Conservation (phyloP, 2,113 vertebrate genomes). For the Grammatotria lemairii region DNA sequence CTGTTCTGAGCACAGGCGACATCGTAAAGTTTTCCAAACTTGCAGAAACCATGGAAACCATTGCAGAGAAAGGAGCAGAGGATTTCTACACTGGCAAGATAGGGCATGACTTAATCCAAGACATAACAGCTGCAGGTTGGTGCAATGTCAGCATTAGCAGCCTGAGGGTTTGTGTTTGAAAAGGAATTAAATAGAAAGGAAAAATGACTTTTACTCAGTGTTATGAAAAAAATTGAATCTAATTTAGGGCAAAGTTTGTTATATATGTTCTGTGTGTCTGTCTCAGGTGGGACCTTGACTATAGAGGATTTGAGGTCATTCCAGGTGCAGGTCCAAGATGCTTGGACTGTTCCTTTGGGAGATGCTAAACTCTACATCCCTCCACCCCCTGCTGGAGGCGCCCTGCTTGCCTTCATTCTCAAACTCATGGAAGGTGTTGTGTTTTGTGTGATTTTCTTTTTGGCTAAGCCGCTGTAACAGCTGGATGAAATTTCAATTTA, state of each 20-base stretch:
- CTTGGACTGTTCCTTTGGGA: constrained; percentile 72
- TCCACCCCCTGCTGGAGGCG: constrained; percentile 81
- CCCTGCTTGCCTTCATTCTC: constrained; percentile 82
- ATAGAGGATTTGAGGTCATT: constrained; percentile 76
- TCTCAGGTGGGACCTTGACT: constrained; percentile 74
- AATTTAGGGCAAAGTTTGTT: not conserved
- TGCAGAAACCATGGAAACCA: constrained; percentile 71
- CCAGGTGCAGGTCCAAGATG: constrained; percentile 53
- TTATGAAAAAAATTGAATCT: not conserved
- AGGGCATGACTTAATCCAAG: constrained; percentile 74
- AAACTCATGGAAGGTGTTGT: constrained; percentile 79
- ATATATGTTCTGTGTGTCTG: not conserved
- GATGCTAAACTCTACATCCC: constrained; percentile 74
- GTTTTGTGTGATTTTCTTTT: not conserved
- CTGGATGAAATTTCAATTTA: not conserved
- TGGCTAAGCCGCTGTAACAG: not conserved
- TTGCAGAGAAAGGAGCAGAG: constrained; percentile 73
- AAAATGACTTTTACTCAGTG: not conserved
- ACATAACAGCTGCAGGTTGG: constrained; percentile 73
- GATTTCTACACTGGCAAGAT: constrained; percentile 80
- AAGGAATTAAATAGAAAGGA: not conserved
- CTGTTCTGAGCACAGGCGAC: constrained; percentile 57
- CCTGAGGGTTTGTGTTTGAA: not conserved
- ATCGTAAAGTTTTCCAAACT: constrained; percentile 73
- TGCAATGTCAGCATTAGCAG: not conserved